Conservation (phyloP, 1,140 invertebrate species). For the Mactra quadrangularis region DNA sequence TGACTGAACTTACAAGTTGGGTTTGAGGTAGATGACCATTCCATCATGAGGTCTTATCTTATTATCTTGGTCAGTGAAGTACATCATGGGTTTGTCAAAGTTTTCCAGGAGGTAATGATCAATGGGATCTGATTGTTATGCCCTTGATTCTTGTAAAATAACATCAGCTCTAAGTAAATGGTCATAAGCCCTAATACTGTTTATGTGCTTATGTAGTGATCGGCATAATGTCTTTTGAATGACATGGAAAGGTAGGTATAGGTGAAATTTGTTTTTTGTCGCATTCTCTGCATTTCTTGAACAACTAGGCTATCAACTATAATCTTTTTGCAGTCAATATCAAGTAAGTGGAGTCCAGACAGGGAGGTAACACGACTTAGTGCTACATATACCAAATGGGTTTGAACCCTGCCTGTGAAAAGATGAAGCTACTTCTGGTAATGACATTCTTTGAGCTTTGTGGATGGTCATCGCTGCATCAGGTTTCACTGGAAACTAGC, state of each 20-base stretch:
- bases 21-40: too few relatives aligned
- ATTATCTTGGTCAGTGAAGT: too few relatives aligned
- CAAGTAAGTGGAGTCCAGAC: constrained; percentile 26
- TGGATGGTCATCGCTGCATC: constrained; percentile 55
- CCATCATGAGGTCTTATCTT: too few relatives aligned
- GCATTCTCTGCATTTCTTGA: constrained; percentile 19
- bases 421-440: constrained; percentile 36
- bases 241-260: not conserved
- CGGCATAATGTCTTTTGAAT: not conserved
- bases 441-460: constrained; percentile 43
- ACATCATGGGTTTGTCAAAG: constrained; percentile 6
- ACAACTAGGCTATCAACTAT: constrained; percentile 15
- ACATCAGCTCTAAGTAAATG: constrained; percentile 3
- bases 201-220: constrained; percentile 31
- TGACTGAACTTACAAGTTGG: too few relatives aligned
- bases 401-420: constrained; percentile 24
- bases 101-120: constrained; percentile 11
- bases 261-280: not conserved
- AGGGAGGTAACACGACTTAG: constrained; percentile 37
- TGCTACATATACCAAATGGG: constrained; percentile 58
- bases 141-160: constrained; percentile 37
- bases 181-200: not conserved
- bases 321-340: constrained; percentile 42
- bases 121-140: not conserved
- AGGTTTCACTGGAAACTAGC: constrained; percentile 54